phyloP scores from a whole-genome alignment of 2,113 vertebrate genomes.

The Caranx melampygus region DNA sequence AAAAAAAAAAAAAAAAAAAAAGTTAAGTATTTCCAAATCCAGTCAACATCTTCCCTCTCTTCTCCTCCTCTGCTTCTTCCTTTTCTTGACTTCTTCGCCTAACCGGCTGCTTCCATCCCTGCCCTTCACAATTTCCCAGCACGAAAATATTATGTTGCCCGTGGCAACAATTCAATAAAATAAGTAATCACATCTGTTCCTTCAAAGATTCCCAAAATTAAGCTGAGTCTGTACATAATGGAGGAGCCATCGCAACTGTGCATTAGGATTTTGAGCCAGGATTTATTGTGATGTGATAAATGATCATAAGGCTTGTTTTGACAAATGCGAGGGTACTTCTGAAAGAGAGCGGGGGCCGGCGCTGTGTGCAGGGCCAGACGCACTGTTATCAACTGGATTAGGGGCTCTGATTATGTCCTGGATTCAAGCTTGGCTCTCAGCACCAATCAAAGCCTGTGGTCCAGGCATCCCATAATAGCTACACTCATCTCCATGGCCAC shows the following conservation, averaged over 20 bases:
- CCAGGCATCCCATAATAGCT: slow-evolving; percentile 58
- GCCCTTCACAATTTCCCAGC: slow-evolving; percentile 73
- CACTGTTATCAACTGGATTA: slow-evolving; percentile 84
- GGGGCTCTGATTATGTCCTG: slow-evolving; percentile 82
- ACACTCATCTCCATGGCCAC: slow-evolving; percentile 49
- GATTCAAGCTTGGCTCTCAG: slow-evolving; percentile 80
- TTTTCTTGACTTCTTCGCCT: slow-evolving; percentile 34
- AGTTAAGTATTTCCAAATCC: slow-evolving; percentile 12
- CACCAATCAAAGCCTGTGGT: slow-evolving; percentile 80
- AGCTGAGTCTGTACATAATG: slow-evolving; percentile 66
- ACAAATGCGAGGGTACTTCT: slow-evolving; percentile 83
- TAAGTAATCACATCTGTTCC: slow-evolving; percentile 80
- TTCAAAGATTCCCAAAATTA: slow-evolving; percentile 83
- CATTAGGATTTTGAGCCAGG: slow-evolving; percentile 76
- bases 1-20: slow-evolving; percentile 23
- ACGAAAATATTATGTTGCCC: slow-evolving; percentile 84
- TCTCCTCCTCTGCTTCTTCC: slow-evolving; percentile 22
- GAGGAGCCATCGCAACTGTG: slow-evolving; percentile 69
- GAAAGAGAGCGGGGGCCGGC: slow-evolving; percentile 71
- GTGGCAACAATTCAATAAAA: slow-evolving; percentile 84
- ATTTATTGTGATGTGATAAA: slow-evolving; percentile 83
- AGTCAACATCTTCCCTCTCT: slow-evolving; percentile 31
- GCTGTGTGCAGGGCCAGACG: slow-evolving; percentile 78
- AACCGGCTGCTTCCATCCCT: slow-evolving; percentile 65
- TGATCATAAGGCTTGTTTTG: slow-evolving; percentile 86